These are phyloP conservation scores for Cliona cf. orientalis DNA, from an alignment of 37 sponge, comb jelly and placozoan species.

Conservation along the genomic window DNA sequence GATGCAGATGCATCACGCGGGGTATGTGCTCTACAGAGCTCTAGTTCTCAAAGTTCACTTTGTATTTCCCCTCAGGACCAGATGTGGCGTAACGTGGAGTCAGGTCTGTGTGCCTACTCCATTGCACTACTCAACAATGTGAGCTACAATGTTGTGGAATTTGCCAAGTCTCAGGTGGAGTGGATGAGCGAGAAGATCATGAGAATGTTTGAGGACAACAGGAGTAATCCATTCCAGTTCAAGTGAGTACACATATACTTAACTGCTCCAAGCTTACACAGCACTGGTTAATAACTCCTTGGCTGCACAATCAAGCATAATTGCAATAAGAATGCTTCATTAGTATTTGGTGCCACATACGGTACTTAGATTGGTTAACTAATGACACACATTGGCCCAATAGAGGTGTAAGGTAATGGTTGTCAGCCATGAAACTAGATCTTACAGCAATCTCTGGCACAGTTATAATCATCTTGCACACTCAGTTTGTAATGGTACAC, in stretches of 20 bases:
- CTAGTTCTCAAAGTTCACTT: too few species aligned
- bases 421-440: too few species aligned
- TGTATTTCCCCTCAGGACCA: constrained; percentile 70
- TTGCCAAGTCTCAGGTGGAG: constrained; percentile 99
- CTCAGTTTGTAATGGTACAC: background rate
- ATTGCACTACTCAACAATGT: constrained; percentile 96
- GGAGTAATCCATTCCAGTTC: constrained; percentile 96
- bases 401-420: too few species aligned
- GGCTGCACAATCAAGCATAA: too few species aligned
- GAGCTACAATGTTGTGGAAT: constrained; percentile 97
- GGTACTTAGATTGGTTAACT: too few species aligned
- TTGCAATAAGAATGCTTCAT: too few species aligned
- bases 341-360: too few species aligned
- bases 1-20: too few species aligned
- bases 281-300: background rate
- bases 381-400: too few species aligned
- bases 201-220: constrained; percentile 90
- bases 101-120: constrained; percentile 93
- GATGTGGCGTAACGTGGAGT: constrained; percentile 92
- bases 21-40: too few species aligned
- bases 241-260: constrained; percentile 53
- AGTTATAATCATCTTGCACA: too few species aligned
- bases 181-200: constrained; percentile 99
- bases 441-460: too few species aligned
- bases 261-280: background rate